A percentile compares a stretch with the other conserved stretches of the same genome.
Conservation (phyloP, 1,140 invertebrate species). For the Lethrus apterus region DNA sequence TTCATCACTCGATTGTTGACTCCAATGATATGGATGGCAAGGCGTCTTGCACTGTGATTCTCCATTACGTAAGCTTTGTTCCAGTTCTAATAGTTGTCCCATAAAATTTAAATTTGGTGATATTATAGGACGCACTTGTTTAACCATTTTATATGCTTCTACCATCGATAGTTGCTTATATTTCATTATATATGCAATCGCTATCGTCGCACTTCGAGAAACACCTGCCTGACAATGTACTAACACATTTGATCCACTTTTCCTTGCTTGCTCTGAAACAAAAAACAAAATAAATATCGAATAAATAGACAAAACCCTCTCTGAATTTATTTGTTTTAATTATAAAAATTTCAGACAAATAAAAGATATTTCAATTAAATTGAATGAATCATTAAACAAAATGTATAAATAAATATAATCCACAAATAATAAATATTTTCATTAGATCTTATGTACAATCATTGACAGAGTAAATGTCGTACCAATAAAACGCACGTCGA, state of each 20-base stretch:
- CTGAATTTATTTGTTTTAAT: no score
- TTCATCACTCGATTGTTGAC: conserved; percentile 45
- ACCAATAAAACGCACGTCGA: no score
- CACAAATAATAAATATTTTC: no score
- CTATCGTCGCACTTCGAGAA: conserved; percentile 88
- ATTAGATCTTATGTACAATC: no score
- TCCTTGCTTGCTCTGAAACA: conserved; percentile 77
- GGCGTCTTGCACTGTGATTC: conserved; percentile 37
- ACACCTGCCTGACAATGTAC: conserved; percentile 95
- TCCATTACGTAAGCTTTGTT: conserved; percentile 57
- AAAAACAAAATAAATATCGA: conserved; percentile 28
- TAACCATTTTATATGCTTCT: conserved; percentile 85
- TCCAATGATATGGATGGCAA: conserved; percentile 49
- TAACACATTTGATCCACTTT: conserved; percentile 70
- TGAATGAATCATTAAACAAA: no score
- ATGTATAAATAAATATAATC: no score
- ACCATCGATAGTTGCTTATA: conserved; percentile 78
- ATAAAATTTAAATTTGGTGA: conserved; percentile 97
- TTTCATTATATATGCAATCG: conserved; percentile 92
- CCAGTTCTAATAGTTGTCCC: conserved; percentile 85
- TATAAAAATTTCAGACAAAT: no score
- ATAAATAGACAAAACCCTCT: conserved; percentile 9
- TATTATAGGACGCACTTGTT: conserved; percentile 80
- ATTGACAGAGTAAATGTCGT: no score
- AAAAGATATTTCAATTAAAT: no score